Evolutionary conservation across 2,888 invertebrate species (phyloP).

Genomic region (Dascillus cervinus): DNA sequence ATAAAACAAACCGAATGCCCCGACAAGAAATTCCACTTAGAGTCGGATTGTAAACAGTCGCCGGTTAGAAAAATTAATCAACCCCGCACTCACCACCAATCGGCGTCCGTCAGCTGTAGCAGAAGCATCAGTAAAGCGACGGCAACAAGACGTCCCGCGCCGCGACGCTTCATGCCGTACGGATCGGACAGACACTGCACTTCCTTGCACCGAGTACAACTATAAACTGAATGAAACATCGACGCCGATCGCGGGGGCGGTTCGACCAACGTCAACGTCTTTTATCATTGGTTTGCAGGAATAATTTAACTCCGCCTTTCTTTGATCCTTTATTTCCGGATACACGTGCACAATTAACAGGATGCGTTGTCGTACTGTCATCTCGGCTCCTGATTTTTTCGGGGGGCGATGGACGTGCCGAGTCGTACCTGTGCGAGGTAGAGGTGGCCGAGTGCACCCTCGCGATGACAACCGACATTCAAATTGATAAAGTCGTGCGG

Average conservation of each 20-base stretch:
- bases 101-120: constrained; percentile 32
- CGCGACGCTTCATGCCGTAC: constrained; percentile 37
- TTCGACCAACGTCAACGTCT: constrained; percentile 12
- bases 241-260: constrained; percentile 22
- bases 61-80: too few relatives aligned
- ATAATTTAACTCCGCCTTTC: constrained; percentile 18
- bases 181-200: constrained; percentile 24
- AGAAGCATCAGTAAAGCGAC: constrained; percentile 36
- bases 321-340: constrained; percentile 17
- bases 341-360: constrained; percentile 17
- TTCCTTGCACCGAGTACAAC: constrained; percentile 24
- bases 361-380: too few relatives aligned
- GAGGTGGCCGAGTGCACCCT: too few relatives aligned
- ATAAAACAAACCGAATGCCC: too few relatives aligned
- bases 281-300: constrained; percentile 14
- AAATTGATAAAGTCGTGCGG: too few relatives aligned
- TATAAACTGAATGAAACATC: constrained; percentile 23
- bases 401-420: too few relatives aligned
- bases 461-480: too few relatives aligned
- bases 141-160: constrained; percentile 34
- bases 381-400: too few relatives aligned
- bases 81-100: constrained; percentile 37
- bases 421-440: too few relatives aligned
- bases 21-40: too few relatives aligned
- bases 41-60: too few relatives aligned